phyloP scores from a whole-genome alignment of 2,113 vertebrate species.

The Okapia johnstoni region DNA sequence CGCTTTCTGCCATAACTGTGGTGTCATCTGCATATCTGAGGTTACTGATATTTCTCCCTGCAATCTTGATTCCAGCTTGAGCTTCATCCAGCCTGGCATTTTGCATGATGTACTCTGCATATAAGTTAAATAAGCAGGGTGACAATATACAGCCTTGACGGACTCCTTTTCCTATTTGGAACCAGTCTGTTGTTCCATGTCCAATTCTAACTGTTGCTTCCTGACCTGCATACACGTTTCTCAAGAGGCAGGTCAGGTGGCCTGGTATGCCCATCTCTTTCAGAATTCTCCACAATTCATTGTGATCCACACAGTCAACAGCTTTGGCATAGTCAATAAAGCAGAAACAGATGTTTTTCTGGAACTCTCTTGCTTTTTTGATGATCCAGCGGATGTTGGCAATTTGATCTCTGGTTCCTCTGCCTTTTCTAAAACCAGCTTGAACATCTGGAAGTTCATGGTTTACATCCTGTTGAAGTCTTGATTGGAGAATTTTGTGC shows the following conservation, averaged over 20 bases:
- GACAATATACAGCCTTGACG: neutral
- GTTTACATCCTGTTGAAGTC: neutral
- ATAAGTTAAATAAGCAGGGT: neutral
- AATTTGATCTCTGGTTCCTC: neutral
- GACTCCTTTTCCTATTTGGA: neutral
- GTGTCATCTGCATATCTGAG: neutral
- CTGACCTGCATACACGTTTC: neutral
- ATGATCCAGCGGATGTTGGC: neutral
- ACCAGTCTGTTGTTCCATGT: neutral
- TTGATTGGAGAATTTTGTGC: neutral
- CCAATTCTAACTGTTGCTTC: neutral
- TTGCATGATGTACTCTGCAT: neutral
- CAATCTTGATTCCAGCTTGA: neutral
- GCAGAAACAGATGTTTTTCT: neutral
- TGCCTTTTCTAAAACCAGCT: neutral
- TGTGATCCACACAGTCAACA: neutral
- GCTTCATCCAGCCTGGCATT: neutral
- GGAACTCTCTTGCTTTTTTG: neutral
- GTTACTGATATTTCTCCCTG: neutral
- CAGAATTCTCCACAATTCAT: neutral
- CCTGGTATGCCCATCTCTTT: neutral
- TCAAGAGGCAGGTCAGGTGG: neutral
- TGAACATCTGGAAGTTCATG: neutral
- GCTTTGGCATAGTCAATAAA: neutral
- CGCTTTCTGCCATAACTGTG: neutral